Conservation (phyloP, 2,888 invertebrate species). For the Nomada goodeniana region DNA sequence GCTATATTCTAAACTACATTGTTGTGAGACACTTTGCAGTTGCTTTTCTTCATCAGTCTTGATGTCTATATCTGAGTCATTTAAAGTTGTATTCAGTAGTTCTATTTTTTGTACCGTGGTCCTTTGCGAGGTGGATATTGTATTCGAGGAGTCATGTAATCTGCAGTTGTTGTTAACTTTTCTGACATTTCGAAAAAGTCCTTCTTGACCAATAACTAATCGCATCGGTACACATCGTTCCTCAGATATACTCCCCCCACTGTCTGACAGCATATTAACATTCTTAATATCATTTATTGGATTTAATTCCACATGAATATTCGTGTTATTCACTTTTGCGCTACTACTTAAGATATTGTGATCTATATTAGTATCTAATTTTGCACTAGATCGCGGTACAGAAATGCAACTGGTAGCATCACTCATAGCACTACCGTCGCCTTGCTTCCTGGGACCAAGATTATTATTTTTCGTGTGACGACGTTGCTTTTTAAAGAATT, state of each 20-base stretch:
- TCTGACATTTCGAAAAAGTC: constrained; percentile 67
- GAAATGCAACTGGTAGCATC: constrained; percentile 85
- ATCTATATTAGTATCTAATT: constrained; percentile 83
- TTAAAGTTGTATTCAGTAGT: constrained; percentile 65
- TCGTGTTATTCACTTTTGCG: constrained; percentile 92
- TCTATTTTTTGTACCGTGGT: constrained; percentile 80
- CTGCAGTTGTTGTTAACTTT: constrained; percentile 75
- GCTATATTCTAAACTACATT: constrained; percentile 89
- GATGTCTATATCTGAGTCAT: constrained; percentile 78
- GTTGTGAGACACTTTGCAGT: constrained; percentile 89
- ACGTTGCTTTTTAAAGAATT: constrained; percentile 95
- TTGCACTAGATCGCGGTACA: constrained; percentile 84
- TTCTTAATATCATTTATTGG: constrained; percentile 87
- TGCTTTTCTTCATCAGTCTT: constrained; percentile 80
- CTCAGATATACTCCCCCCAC: constrained; percentile 85
- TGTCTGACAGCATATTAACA: constrained; percentile 89
- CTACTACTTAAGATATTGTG: constrained; percentile 89
- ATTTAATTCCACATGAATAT: constrained; percentile 89
- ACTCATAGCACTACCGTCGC: constrained; percentile 86
- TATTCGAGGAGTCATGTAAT: constrained; percentile 68
- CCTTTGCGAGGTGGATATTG: constrained; percentile 43
- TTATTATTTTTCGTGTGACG: constrained; percentile 90
- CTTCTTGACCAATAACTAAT: constrained; percentile 83
- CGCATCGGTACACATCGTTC: constrained; percentile 79
- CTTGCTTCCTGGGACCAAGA: constrained; percentile 88